Percentiles rank a stretch among this genome's conserved stretches.
Evolutionary conservation across 2,888 invertebrate genomes (phyloP).

Genomic region (Athetis lepigone): DNA sequence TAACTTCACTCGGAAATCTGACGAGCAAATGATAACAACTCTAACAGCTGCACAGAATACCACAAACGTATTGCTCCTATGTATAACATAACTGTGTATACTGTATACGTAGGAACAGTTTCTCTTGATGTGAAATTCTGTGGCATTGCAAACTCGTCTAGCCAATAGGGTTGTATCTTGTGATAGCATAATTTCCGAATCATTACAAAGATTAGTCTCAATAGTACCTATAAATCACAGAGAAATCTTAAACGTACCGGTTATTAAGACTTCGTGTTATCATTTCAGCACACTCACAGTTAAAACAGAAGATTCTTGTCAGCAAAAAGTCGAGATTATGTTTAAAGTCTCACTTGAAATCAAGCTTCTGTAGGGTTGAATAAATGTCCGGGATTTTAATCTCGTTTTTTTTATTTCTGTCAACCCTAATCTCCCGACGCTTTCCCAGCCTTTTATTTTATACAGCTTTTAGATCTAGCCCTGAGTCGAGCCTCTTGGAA

Average conservation of each 20-base stretch:
- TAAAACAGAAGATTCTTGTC: constrained; percentile 7
- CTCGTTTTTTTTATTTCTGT: constrained; percentile 2
- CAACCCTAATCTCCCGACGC: constrained; percentile 40
- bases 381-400: background rate
- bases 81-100: constrained; percentile 22
- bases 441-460: constrained; percentile 42
- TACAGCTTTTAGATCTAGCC: constrained; percentile 36
- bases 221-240: too few species aligned
- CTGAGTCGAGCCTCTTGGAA: constrained; percentile 30
- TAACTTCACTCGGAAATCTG: background rate
- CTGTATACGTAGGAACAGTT: constrained; percentile 32
- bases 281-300: constrained; percentile 1
- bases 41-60: constrained; percentile 8
- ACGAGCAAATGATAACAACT: constrained; percentile 9
- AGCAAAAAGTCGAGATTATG: constrained; percentile 2
- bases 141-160: constrained; percentile 20
- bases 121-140: constrained; percentile 43
- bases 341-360: background rate
- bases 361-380: background rate
- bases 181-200: too few species aligned
- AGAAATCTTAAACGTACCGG: background rate
- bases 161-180: constrained; percentile 27
- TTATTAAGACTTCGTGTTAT: background rate
- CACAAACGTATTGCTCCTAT: constrained; percentile 30
- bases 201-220: too few species aligned